Base-by-base conservation (phyloP, 2,797 vertebrate species). In the Loris lydekkerianus region DNA sequence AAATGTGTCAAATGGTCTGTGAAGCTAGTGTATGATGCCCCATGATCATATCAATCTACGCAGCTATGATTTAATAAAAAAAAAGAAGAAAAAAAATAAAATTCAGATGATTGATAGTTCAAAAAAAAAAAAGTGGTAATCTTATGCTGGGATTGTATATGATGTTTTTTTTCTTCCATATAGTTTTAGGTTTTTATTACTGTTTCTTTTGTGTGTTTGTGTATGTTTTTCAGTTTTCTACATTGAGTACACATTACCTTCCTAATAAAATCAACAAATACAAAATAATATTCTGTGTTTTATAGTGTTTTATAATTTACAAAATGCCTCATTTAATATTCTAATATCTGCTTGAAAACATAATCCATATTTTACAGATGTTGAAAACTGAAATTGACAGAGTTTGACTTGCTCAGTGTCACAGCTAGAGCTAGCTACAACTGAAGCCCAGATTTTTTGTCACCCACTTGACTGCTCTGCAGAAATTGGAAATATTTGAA, bases 401-500 rank as follows among this genome's bases (percentile, higher is more conserved):
- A 70, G 4, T 90, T 89, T 78, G 34, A 86, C 20, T 94, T 95
- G 40, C 4, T 75, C 23, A 34, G 0, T 88, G 53, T 21, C 27
- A 91, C 29, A 67, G 31, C 10, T 86, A 67, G 7, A 91, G 46
- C 13, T 72, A 37, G 4, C 43, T 77, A 85, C n/a, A 67, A 89
- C 53, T 87, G 53, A 94, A 75, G 85, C 27, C 34, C 46, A 82
- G 23, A n/a, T 85, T 93, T 96, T 89, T 46, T 86, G 27, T 58
- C 34, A 94, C 23, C 46, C 23, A 78, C 8, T 31, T 88, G 11
- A 77, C 87, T 20, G 3, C 76, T 92, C 61, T 60, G 13, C 85
- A 93, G 46, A 94, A 93, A 29, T 43, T 87, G 8, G 18, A 89
- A 81, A 70, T 63, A 21, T 86, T 84, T 96, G 81, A 94, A 96